Evolutionary conservation across 2,888 invertebrate species (phyloP), one percentile per base, ranked within the genome.

Genomic region (Tridacna gigas): DNA sequence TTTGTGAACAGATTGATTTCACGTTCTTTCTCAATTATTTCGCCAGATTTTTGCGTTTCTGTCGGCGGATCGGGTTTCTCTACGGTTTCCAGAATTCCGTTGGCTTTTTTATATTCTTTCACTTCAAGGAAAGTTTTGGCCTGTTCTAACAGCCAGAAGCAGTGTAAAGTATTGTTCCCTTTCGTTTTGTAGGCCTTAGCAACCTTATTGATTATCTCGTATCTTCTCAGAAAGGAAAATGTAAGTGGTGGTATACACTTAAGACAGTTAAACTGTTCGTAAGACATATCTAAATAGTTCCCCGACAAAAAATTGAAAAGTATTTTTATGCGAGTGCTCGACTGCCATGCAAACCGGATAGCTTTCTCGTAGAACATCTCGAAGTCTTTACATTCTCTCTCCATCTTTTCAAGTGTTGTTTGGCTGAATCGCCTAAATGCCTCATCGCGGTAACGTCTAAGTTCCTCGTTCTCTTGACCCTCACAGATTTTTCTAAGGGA

Each of bases 341-440:
- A 51, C 51, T 71, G 22, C 20, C 18, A 25, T 22, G 51, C 45
- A 51, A 47, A 71, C 45, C 9, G 22, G n/a, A 71, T 71, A 25
- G 71, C 51, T 22, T 22, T 47, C 26, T 15, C 25, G 45, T 71
- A 71, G 26, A n/a, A 47, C n/a, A 13, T 71, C 7, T 71, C 71
- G 51, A 71, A 71, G 51, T 71, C 22, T 22, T 71, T n/a, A 22
- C 45, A 51, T 20, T 71, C n/a, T 18, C 51, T 7, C 25, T 71
- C 71, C 28, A 71, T 25, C 13, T 51, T n/a, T 15, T 15, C 26
- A 13, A 71, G 71, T 22, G 71, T 71, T 9, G 25, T 47, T 20
- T n/a, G 28, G 26, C 25, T 47, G 18, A 71, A 51, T 22, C 56
- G 9, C 25, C 22, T 25, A 51, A 51, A 51, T 5, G 71, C 71